phyloP scores from a whole-genome alignment of 35 echinoderm and acorn worm genomes.

The Strongylocentrotus purpuratus region DNA sequence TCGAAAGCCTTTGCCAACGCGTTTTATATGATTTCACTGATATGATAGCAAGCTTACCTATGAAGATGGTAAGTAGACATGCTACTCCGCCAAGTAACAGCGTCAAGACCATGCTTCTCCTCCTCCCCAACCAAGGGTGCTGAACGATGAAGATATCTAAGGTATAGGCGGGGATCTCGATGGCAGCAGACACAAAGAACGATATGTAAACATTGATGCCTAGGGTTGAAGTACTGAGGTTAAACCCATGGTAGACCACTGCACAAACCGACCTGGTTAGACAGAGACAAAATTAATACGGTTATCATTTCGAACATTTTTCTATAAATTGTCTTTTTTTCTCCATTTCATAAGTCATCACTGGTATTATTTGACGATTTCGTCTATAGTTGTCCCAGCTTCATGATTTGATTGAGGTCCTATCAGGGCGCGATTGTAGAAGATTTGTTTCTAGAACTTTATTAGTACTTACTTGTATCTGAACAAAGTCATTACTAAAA shows the following conservation, averaged over 20 bases:
- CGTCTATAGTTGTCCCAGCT: too few relatives aligned
- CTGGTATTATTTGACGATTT: too few relatives aligned
- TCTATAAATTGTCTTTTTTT: too few relatives aligned
- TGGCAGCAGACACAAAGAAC: slow-evolving; percentile 40
- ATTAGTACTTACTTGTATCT: too few relatives aligned
- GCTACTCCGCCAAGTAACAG: slow-evolving; percentile 40
- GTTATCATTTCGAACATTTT: too few relatives aligned
- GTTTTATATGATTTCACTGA: neutral
- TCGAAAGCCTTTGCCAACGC: neutral
- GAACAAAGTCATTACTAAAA: too few relatives aligned
- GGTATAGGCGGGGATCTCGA: slow-evolving; percentile 43
- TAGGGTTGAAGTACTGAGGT: neutral
- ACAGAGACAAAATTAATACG: too few relatives aligned
- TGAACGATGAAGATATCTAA: neutral
- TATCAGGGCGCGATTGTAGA: too few relatives aligned
- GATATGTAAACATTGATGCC: slow-evolving; percentile 33
- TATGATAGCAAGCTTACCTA: slow-evolving; percentile 21
- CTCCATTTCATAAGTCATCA: too few relatives aligned
- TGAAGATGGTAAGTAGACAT: slow-evolving; percentile 28
- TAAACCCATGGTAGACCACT: slow-evolving; percentile 47
- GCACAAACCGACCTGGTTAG: neutral
- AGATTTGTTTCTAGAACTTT: too few relatives aligned
- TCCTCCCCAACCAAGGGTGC: slow-evolving; percentile 23
- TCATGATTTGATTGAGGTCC: too few relatives aligned
- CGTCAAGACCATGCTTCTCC: neutral